phyloP scores from a whole-genome alignment of 2,888 invertebrate species.

The Diploptera punctata region DNA sequence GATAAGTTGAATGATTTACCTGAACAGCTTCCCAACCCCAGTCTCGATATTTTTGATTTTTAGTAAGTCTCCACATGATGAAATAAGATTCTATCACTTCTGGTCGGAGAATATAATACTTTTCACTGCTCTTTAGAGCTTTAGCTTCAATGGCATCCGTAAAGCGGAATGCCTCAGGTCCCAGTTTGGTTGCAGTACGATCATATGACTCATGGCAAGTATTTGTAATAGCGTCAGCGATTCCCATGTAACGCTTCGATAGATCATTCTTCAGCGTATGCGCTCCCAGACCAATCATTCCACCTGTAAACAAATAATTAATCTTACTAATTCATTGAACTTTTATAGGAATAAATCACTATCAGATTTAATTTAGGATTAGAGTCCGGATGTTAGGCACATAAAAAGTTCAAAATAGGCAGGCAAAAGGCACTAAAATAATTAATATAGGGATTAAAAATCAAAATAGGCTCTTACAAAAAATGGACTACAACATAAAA shows the following conservation, averaged over 20 bases:
- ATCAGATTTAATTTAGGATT: too few species aligned
- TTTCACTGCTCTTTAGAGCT: constrained; percentile 89
- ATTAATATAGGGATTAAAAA: too few species aligned
- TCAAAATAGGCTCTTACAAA: too few species aligned
- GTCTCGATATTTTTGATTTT: constrained; percentile 94
- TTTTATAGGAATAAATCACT: too few species aligned
- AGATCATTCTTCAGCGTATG: constrained; percentile 77
- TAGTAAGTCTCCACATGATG: constrained; percentile 95
- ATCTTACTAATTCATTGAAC: too few species aligned
- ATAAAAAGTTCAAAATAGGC: too few species aligned
- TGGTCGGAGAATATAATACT: constrained; percentile 94
- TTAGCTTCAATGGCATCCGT: constrained; percentile 89
- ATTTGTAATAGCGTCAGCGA: constrained; percentile 88
- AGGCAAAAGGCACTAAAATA: too few species aligned
- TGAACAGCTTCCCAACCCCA: constrained; percentile 99
- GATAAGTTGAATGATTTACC: too few species aligned
- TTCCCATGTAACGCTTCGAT: constrained; percentile 82
- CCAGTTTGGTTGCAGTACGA: constrained; percentile 87
- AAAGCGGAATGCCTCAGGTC: constrained; percentile 96
- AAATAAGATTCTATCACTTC: constrained; percentile 98
- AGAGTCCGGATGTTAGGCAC: too few species aligned
- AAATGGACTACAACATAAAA: too few species aligned
- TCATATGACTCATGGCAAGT: constrained; percentile 98
- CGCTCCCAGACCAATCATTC: constrained; percentile 91
- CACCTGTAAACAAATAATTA: constrained; percentile 68